A percentile compares a stretch with the other conserved stretches of the same genome.
Evolutionary conservation across 2,113 vertebrate species (phyloP).

Genomic region (Desmodus rotundus): DNA sequence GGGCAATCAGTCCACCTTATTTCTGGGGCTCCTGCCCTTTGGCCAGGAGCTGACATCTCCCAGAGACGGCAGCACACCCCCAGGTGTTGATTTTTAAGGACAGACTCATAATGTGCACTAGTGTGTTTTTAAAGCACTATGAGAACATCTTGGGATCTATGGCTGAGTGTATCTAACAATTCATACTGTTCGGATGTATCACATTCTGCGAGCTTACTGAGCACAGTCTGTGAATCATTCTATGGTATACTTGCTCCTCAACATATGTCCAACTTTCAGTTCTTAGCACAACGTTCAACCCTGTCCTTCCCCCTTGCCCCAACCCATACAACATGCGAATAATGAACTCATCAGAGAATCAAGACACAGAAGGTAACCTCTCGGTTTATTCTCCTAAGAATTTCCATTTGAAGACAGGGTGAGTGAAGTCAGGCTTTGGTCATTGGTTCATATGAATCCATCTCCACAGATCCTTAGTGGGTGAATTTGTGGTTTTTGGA

Average conservation of each 20-base stretch:
- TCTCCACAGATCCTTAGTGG: neutral
- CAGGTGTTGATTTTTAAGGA: neutral
- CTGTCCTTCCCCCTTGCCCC: rapidly evolving
- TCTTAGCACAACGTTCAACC: neutral
- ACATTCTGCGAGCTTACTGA: neutral
- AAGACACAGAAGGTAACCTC: neutral
- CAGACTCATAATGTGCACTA: neutral
- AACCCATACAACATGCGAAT: neutral
- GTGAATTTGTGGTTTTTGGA: neutral
- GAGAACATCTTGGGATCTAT: neutral
- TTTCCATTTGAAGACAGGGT: neutral
- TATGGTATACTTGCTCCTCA: neutral
- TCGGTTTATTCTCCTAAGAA: neutral
- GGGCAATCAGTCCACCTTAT: neutral
- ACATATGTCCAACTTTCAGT: neutral
- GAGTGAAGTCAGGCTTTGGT: neutral
- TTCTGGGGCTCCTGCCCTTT: neutral
- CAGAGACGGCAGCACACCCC: neutral
- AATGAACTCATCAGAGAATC: neutral
- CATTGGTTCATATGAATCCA: neutral
- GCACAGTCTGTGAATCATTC: neutral
- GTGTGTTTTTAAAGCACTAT: neutral
- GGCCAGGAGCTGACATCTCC: neutral
- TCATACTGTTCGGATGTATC: neutral
- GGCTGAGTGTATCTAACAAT: neutral